Conservation (phyloP, 2,797 vertebrate species). For the Eupleurogrammus muticus region DNA sequence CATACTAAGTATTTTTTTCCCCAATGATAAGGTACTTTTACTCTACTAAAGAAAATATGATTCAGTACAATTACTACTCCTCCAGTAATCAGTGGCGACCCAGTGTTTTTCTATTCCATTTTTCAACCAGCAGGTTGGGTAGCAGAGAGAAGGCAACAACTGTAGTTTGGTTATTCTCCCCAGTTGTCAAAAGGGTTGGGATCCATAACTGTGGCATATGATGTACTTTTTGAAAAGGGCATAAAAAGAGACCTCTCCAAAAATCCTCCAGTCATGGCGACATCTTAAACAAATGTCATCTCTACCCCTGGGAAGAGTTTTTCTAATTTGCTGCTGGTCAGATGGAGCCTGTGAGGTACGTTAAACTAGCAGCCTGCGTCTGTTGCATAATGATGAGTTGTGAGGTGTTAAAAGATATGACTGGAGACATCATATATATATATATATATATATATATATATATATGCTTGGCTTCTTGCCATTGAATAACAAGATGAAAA, state of each 20-base stretch:
- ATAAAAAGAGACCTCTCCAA: background rate
- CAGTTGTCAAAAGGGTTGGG: background rate
- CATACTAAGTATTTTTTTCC: too few relatives aligned
- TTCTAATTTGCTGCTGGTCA: background rate
- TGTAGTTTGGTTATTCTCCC: background rate
- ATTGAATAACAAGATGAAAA: too few relatives aligned
- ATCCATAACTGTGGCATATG: too few relatives aligned
- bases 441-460: too few relatives aligned
- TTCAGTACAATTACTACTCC: slow-evolving; percentile 3
- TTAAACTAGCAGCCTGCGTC: background rate
- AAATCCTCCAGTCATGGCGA: background rate
- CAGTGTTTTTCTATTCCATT: too few relatives aligned
- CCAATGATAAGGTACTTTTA: too few relatives aligned
- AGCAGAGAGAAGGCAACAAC: background rate
- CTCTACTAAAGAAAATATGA: too few relatives aligned
- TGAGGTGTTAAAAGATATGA: background rate
- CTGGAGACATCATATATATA: background rate
- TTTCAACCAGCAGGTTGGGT: background rate
- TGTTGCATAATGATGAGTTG: background rate
- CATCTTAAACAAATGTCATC: background rate
- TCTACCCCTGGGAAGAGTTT: background rate
- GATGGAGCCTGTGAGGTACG: background rate
- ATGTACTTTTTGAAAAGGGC: too few relatives aligned
- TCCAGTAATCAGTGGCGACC: background rate
- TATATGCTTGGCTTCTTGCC: background rate